Evolutionary conservation across 1,140 invertebrate species (phyloP), one percentile per base, ranked within the genome.

Genomic region (Adoxophyes honmai): DNA sequence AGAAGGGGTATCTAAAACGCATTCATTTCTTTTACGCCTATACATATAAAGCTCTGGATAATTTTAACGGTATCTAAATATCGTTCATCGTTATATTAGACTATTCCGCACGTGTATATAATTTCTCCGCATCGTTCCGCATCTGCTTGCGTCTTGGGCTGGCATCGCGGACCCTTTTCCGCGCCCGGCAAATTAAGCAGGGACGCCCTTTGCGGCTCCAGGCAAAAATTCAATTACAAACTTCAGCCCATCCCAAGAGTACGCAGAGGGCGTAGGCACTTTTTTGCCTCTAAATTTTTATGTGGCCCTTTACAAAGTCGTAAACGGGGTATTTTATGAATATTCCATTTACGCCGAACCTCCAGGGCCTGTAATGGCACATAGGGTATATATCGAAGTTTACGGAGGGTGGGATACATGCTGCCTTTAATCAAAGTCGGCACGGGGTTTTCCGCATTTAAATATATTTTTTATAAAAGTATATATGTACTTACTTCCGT

Each of bases 221-320:
- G 82, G 84, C 82, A 84, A 87, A 85, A 87, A 87, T 87, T 87
- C 84, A 87, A 86, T 87, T 87, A 87, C 82, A 75, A 87, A 87
- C 78, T 87, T 86, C 73, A 74, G 60, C 63, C 78, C 75, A 80
- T 83, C 82, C 81, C 81, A 86, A 72, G 80, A 81, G 79, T 62
- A 70, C 66, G 64, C 73, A 75, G 75, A 88, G 82, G 84, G 84
- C 59, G 65, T 64, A 73, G 11, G 51, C 70, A 65, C 66, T 80
- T 62, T 80, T 82, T 82, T 80, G 72, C 78, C 75, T 80, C 75
- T 87, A 86, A 87, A 87, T 87, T 87, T 87, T 87, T 86, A 87
- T 86, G 76, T 71, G 72, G 64, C 84, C 82, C 82, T 86, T 86
- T 84, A 86, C 81, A 84, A 81, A 75, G 78, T 68, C 81, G 84